Evolutionary conservation across 2,888 invertebrate species (phyloP).

Genomic region (Pseudococcus viburni): DNA sequence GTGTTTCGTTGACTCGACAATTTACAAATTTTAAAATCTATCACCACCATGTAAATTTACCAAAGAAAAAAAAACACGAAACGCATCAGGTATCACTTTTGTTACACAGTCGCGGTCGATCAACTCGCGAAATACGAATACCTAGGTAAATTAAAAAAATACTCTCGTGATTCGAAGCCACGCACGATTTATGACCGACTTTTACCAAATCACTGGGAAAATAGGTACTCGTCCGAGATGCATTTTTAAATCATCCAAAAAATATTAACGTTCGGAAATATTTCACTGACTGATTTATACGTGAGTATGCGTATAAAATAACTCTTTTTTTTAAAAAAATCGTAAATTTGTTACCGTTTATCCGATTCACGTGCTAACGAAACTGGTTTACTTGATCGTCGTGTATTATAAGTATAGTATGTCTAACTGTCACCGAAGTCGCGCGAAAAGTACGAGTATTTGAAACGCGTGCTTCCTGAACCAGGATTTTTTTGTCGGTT

Average conservation of each 20-base stretch:
- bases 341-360: constrained; percentile 12
- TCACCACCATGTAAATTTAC: not conserved
- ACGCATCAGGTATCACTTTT: not conserved
- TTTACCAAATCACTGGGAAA: not conserved
- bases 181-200: not conserved
- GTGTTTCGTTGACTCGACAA: not conserved
- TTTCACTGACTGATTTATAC: not conserved
- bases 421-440: not conserved
- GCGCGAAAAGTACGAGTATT: not conserved
- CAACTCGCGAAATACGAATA: not conserved
- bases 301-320: not conserved
- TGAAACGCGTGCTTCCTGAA: not conserved
- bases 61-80: not conserved
- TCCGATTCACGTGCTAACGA: constrained; percentile 15
- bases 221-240: not conserved
- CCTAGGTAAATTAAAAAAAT: no score
- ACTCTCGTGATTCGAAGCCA: not conserved
- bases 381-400: constrained; percentile 10
- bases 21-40: not conserved
- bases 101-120: not conserved
- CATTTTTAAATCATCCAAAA: not conserved
- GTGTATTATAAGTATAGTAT: not conserved
- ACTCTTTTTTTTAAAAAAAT: not conserved
- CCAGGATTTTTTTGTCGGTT: not conserved
- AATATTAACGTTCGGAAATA: not conserved